Evolutionary conservation across 2,113 vertebrate species (phyloP), one percentile per base, ranked within the genome.

Genomic region (Aix galericulata): DNA sequence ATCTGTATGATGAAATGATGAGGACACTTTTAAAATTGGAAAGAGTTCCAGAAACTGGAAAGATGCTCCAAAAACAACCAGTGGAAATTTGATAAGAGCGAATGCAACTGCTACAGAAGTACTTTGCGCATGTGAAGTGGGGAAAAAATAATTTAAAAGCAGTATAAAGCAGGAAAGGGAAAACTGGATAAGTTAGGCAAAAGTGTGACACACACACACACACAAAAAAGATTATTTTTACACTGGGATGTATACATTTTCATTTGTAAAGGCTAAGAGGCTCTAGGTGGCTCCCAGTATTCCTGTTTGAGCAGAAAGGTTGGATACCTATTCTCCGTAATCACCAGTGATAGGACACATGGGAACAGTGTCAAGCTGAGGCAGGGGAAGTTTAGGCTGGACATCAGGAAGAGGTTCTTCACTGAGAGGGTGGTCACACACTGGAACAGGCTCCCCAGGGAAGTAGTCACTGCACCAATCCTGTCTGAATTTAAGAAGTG

Each of bases 1-100:
- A 77, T 36, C 60, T 91, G 86, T 64, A 81, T 77, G 88, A 92
- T 81, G 77, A 91, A 90, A 90, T 66, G 13, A 77, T 42, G 60
- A 91, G 42, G 23, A 69, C 52, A 42, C 32, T 86, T 91, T 87
- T 44, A 87, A 64, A 87, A 89, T 82, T 89, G 48, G 69, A 91
- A 90, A 7, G 25, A 62, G 42, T 78, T 68, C 34, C 48, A 89
- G 83, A 75, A 86, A 82, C 60, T 7, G 18, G 60, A 52, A 92
- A 82, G 62, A 27, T 52, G 4, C 83, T 92, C 64, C 38, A 81
- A 60, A 93, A 68, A 64, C 68, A 82, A 20, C 29, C 50, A 16
- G n/a, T 74, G n/a, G 69, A 78, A 91, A 89, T 82, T 44, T 56
- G 26, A 74, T 22, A 58, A 67, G 75, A 13, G 48, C 32, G 64